Evolutionary conservation across 2,797 vertebrate genomes (phyloP), one percentile per base, ranked within the genome.

Genomic region (Zenarchopterus dispar): DNA sequence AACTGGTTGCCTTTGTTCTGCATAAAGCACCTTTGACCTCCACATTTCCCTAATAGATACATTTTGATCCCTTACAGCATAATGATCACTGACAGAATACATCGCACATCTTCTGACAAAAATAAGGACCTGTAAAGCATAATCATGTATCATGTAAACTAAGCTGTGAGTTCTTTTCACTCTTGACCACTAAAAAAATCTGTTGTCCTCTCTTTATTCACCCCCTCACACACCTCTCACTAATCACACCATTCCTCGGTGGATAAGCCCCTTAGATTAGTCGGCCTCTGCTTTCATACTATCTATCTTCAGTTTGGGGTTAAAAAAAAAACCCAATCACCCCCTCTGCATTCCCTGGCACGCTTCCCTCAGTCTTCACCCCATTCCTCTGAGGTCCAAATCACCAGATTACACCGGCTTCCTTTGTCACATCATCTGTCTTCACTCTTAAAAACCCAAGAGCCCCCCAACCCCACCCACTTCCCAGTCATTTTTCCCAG

Each of bases 391-490:
- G n/a, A 54, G 68, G 70, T 76, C 77, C 64, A 80, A 77, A 67
- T 73, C 73, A 70, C 69, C 51, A 63, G 82, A 85, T 80, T 65
- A 70, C 39, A 18, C 24, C 4, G 9, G 9, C 67, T 56, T 19
- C 22, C 46, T 62, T 33, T 67, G 76, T 81, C 84, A 80, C 69
- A 22, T 67, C 77, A 84, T 88, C 80, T 21, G 36, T 88, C 81
- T 74, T 55, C 59, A 6, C 66, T 67, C 49, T 42, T 9, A 62
- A 65, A 28, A 13, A 13, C 19, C 46, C 52, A 58, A 67, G 56
- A 42, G 15, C 7, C 46, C 50, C 28, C 5, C 28, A n/a, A 22
- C 31, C n/a, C 18, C 24, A 1, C 22, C 18, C 48, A 26, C 57
- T 19, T 36, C 48, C 57, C 6, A 50, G n/a, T 65, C 67, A 17